These are phyloP conservation scores for Habropoda laboriosa DNA, from an alignment of 1,140 invertebrate genomes.

Conservation along the genomic window DNA sequence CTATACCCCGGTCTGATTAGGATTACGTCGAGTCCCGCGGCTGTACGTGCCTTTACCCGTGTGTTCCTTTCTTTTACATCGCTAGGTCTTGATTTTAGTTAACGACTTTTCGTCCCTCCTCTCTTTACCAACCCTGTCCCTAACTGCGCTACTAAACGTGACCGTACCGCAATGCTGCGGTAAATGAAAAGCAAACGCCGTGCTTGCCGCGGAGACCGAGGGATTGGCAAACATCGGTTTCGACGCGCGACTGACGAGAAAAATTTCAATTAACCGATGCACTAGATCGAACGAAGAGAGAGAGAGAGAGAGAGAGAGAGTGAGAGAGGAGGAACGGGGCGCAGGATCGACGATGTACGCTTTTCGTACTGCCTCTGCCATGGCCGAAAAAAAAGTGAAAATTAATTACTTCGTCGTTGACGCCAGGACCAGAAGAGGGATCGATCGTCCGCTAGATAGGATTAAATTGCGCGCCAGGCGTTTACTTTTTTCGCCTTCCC, in stretches of 20 bases:
- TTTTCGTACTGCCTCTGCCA: slow-evolving; percentile 43
- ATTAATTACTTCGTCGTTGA: slow-evolving; percentile 68
- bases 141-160: slow-evolving; percentile 56
- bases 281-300: slow-evolving; percentile 38
- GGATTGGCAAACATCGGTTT: slow-evolving; percentile 72
- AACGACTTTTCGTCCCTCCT: slow-evolving; percentile 35
- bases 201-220: slow-evolving; percentile 54
- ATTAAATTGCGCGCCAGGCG: slow-evolving; percentile 52
- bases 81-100: slow-evolving; percentile 33
- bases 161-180: slow-evolving; percentile 51
- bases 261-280: slow-evolving; percentile 76
- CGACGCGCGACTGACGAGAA: slow-evolving; percentile 66
- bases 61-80: not conserved
- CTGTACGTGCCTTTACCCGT: not conserved
- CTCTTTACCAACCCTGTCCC: too few species aligned
- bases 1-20: not conserved
- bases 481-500: slow-evolving; percentile 13
- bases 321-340: too few species aligned
- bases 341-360: slow-evolving; percentile 47
- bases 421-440: slow-evolving; percentile 46
- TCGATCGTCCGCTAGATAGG: slow-evolving; percentile 58
- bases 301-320: not conserved
- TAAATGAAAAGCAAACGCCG: slow-evolving; percentile 77
- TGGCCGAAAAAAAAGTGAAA: slow-evolving; percentile 49
- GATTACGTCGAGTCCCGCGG: slow-evolving; percentile 8